Conservation (phyloP, 2,797 vertebrate genomes). For the Alauda arvensis region DNA sequence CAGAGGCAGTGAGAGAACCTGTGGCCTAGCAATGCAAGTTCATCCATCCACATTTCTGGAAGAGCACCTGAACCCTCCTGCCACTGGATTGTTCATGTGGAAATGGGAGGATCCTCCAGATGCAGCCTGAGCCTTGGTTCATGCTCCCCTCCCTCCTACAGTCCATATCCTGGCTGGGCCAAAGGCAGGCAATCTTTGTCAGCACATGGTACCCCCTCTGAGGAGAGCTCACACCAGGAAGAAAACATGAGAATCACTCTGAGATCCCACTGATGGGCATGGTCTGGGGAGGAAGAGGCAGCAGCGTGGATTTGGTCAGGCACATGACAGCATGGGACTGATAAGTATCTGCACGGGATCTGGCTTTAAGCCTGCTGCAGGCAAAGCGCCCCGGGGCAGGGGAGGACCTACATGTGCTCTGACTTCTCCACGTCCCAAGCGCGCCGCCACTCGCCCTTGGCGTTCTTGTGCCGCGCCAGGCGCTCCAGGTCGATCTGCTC, state of each 20-base stretch:
- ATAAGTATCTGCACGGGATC: neutral
- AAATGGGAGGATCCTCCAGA: neutral
- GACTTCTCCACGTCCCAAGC: constrained; percentile 96
- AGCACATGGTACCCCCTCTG: neutral
- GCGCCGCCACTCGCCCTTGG: constrained; percentile 94
- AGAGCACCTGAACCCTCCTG: neutral
- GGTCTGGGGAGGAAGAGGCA: neutral
- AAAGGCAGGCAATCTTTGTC: neutral
- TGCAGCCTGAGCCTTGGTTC: neutral
- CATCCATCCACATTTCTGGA: neutral
- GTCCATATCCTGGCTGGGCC: neutral
- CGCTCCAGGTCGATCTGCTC: constrained; percentile 91
- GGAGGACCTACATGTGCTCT: constrained; percentile 83
- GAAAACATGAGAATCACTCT: neutral
- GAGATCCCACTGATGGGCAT: neutral
- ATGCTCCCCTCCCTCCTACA: neutral
- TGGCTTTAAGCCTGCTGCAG: neutral
- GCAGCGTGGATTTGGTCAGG: neutral
- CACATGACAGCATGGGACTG: neutral
- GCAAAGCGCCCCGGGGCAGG: neutral
- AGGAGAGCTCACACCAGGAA: neutral
- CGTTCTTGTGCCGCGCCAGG: constrained; percentile 89
- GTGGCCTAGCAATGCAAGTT: neutral
- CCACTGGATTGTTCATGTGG: neutral
- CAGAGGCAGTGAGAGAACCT: neutral